Base-by-base conservation (phyloP, 2,113 vertebrate genomes). In the Channa maculata region DNA sequence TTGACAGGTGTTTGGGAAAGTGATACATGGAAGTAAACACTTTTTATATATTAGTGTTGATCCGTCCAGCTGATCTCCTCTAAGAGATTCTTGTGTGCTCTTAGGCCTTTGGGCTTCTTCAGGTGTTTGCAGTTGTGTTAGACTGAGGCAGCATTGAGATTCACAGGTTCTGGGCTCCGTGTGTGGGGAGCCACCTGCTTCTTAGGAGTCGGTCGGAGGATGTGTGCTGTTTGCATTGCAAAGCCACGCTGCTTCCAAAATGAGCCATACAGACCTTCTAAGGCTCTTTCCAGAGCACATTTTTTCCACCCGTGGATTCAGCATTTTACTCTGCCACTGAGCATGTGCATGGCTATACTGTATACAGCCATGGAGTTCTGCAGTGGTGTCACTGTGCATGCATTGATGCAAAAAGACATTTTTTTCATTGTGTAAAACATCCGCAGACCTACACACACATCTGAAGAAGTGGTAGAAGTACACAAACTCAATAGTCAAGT, bases 121-220 rank as follows among this genome's bases (percentile, higher is more conserved):
- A 24, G 24, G 24, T 24, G 24, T 24, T 24, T 24, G 24, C 63
- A 51, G 60, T 67, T 41, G 78, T 81, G 83, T 71, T 77, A 84
- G 86, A 86, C 79, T 84, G 71, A 91, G 88, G 63, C 63, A 34
- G 79, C 77, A 84, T 85, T 89, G 74, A 90, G 83, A 52, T 39
- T 57, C 12, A 39, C 65, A 11, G 79, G 37, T 75, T 69, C 65
- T 38, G 78, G 58, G 71, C 50, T 82, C 13, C 13, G 33, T 43
- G 24, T 73, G 61, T 77, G 76, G 8, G 14, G 44, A 82, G 71
- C 75, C 33, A 60, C 54, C 53, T 51, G 55, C 63, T 87, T 90
- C 79, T 80, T 68, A 46, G 67, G 69, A 83, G 87, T 92, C 88
- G 87, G 83, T 77, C 72, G 81, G 80, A 87, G 87, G 88, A 92